phyloP scores from a whole-genome alignment of 2,888 invertebrate species.

The Eilema griseolum region DNA sequence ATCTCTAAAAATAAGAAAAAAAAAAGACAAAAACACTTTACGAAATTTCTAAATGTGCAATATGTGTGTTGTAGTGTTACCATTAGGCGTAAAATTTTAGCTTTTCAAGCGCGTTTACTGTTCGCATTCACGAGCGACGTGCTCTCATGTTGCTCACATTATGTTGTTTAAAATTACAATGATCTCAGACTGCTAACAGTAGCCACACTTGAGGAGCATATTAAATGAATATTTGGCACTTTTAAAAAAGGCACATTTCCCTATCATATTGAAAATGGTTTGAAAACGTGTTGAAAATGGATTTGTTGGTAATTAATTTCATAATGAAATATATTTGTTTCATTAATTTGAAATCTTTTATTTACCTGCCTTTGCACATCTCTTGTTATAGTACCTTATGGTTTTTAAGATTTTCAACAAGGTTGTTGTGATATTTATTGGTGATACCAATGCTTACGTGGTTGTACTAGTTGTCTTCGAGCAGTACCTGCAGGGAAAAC shows the following conservation, averaged over 20 bases:
- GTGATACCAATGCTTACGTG: too few species aligned
- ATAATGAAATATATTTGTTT: constrained; percentile 88
- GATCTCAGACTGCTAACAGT: constrained; percentile 78
- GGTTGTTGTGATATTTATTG: too few species aligned
- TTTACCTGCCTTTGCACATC: constrained; percentile 47
- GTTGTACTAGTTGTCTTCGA: too few species aligned
- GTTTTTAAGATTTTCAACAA: too few species aligned
- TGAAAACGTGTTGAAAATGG: constrained; percentile 87
- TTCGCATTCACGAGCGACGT: constrained; percentile 55
- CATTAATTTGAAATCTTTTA: constrained; percentile 78
- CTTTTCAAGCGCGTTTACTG: constrained; percentile 70
- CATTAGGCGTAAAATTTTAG: constrained; percentile 84
- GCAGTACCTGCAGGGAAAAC: too few species aligned
- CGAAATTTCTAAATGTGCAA: constrained; percentile 88
- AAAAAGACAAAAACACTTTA: constrained; percentile 87
- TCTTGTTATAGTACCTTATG: too few species aligned
- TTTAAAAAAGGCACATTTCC: constrained; percentile 86
- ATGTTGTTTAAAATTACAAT: constrained; percentile 71
- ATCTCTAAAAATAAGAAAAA: constrained; percentile 85
- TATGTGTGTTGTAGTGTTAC: constrained; percentile 88
- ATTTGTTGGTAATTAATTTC: constrained; percentile 88
- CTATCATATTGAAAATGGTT: constrained; percentile 85
- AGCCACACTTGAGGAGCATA: constrained; percentile 75
- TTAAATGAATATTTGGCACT: constrained; percentile 86
- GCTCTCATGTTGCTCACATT: constrained; percentile 56